Conservation (phyloP, 2,113 vertebrate genomes). For the Cervus canadensis region DNA sequence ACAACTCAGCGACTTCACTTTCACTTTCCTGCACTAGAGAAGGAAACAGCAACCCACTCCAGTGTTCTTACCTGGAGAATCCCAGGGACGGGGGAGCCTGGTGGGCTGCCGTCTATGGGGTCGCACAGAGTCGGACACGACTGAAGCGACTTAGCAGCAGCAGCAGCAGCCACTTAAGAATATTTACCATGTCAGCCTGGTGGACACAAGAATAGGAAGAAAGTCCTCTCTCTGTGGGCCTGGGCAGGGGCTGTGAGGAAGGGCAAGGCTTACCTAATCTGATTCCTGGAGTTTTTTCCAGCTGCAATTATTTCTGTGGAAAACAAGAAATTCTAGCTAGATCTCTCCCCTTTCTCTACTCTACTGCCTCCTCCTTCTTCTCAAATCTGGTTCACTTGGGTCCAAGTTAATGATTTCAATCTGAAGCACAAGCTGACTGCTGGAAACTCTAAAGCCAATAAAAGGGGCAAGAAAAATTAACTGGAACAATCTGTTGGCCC, state of each 20-base stretch:
- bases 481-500: not conserved
- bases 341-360: not conserved
- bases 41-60: too few species aligned
- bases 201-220: not conserved
- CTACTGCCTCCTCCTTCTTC: not conserved
- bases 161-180: not conserved
- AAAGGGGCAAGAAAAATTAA: not conserved
- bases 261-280: too few species aligned
- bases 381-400: not conserved
- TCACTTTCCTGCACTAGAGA: too few species aligned
- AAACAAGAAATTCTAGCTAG: not conserved
- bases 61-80: too few species aligned
- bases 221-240: not conserved
- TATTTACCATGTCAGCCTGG: not conserved
- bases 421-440: not conserved
- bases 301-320: not conserved
- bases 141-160: too few species aligned
- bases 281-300: not conserved
- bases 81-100: too few species aligned
- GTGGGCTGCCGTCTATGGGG: too few species aligned
- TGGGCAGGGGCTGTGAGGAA: not conserved
- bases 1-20: too few species aligned
- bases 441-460: not conserved
- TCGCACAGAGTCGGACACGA: too few species aligned
- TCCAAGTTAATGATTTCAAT: slow-evolving; percentile 7